These are phyloP conservation scores for Heliocidaris erythrogramma DNA, from an alignment of 35 echinoderm and acorn worm genomes.

Conservation along the genomic window DNA sequence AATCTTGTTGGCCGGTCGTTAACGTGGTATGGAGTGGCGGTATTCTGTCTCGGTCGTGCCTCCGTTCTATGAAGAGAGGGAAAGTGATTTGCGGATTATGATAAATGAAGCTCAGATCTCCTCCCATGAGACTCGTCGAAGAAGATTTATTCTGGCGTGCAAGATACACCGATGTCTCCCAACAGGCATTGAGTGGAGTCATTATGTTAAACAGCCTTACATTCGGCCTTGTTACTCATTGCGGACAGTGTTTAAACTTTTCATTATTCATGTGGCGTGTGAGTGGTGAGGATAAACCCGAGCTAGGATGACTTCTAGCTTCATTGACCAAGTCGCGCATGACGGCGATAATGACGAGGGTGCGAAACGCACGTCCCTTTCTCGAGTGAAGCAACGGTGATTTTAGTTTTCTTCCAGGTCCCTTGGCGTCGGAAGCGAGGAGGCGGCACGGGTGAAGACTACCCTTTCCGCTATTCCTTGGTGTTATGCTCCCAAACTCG, in stretches of 20 bases:
- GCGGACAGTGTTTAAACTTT: slow-evolving; percentile 32
- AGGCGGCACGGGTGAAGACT: slow-evolving; percentile 22
- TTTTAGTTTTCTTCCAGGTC: slow-evolving; percentile 28
- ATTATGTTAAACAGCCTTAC: slow-evolving; percentile 38
- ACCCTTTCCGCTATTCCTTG: not conserved
- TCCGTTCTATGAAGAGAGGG: not conserved
- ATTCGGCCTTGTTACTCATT: not conserved
- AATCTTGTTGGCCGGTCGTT: not conserved
- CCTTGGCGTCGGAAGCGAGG: slow-evolving; percentile 6
- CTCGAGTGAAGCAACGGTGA: slow-evolving; percentile 32
- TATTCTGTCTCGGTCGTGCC: not conserved
- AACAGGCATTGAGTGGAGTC: not conserved
- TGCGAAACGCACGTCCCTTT: slow-evolving; percentile 15
- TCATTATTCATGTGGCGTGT: slow-evolving; percentile 44
- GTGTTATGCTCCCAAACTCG: not conserved
- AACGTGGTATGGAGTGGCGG: not conserved
- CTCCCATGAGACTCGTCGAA: slow-evolving; percentile 6
- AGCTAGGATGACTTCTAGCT: slow-evolving; percentile 24
- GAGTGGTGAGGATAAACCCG: slow-evolving; percentile 13
- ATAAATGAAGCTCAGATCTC: slow-evolving; percentile 16
- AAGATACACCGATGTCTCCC: slow-evolving; percentile 5
- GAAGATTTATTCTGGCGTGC: slow-evolving; percentile 26
- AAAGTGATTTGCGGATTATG: slow-evolving; percentile 37
- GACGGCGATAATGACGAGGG: slow-evolving; percentile 41
- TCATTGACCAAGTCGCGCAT: slow-evolving; percentile 33